Evolutionary conservation across 2,797 vertebrate genomes (phyloP).

Genomic region (Artibeus lituratus): DNA sequence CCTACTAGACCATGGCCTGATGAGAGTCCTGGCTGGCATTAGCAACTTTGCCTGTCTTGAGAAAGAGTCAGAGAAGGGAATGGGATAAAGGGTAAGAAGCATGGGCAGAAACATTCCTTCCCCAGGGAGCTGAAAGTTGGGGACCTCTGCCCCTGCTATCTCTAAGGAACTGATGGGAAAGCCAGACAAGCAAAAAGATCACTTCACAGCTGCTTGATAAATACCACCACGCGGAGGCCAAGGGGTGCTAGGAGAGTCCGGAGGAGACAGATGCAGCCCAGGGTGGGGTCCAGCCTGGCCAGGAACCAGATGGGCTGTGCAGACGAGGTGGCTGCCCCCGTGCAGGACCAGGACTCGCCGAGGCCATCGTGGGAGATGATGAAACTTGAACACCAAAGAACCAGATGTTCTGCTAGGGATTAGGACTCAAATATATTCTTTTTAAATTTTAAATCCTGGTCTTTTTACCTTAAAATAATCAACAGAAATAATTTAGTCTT

Average conservation of each 20-base stretch:
- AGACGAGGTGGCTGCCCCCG: accelerated
- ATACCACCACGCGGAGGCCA: not conserved
- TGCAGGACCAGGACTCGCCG: no score
- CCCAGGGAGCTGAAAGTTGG: not conserved
- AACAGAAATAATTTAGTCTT: not conserved
- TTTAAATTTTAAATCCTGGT: not conserved
- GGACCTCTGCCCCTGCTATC: not conserved
- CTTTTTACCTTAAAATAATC: not conserved
- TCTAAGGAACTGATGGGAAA: not conserved
- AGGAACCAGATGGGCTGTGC: accelerated
- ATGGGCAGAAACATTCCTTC: not conserved
- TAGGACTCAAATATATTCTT: not conserved
- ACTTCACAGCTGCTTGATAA: not conserved
- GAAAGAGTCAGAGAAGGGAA: not conserved
- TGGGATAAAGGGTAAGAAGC: no score
- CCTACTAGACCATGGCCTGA: not conserved
- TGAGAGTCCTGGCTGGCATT: not conserved
- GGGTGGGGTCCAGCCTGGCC: not conserved
- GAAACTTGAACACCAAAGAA: not conserved
- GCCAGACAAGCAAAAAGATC: not conserved
- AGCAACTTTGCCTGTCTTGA: not conserved
- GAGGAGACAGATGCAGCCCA: not conserved
- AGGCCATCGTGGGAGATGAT: accelerated
- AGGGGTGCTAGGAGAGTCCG: accelerated
- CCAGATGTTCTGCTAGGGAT: not conserved